Base-by-base conservation (phyloP, 1,140 invertebrate species). In the Phocides pigmalion region DNA sequence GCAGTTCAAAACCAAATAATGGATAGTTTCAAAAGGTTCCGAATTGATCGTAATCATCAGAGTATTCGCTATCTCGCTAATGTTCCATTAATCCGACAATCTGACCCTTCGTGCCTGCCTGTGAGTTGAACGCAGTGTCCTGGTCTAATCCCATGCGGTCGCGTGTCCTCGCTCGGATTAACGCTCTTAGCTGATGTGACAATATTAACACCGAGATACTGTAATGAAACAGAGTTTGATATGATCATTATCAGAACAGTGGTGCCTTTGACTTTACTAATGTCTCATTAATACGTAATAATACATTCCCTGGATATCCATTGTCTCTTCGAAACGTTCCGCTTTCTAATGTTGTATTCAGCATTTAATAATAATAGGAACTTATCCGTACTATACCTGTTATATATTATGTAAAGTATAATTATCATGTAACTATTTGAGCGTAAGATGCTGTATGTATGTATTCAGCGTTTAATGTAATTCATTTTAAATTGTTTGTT, bases 61-160 rank as follows among this genome's bases (percentile, higher is more conserved):
- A 4, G 17, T 12, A 47, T 47, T 35, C 32, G 9, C 16, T 39
- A 53, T 37, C 35, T 15, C 50, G 35, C 35, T 53, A 53, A 53
- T 53, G 50, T 53, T 53, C 16, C 17, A 46, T 46, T 46, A 46
- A 46, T 46, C 42, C 19, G 17, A 20, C 46, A 49, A 49, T 49
- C 46, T 49, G 46, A 49, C 22, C 20, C 46, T 28, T n/a, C 19
- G n/a, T 8, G 19, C 20, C 41, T 44, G 41, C 8, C 46, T 11
- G 20, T 25, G 9, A 22, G 42, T 20, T 11, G 42, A 4, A 20
- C 17, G 19, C 16, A 46, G 44, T 28, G 25, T 4, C 16, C 44
- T 22, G 44, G 19, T 3, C 20, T 49, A 49, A 49, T 25, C 46
- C 22, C 20, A 20, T 20, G 22, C 17, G 22, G 46, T 49, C 46